A percentile compares a stretch with the other conserved stretches of the same genome.
Conservation (phyloP, 1,140 invertebrate genomes). For the Formica selysi region DNA sequence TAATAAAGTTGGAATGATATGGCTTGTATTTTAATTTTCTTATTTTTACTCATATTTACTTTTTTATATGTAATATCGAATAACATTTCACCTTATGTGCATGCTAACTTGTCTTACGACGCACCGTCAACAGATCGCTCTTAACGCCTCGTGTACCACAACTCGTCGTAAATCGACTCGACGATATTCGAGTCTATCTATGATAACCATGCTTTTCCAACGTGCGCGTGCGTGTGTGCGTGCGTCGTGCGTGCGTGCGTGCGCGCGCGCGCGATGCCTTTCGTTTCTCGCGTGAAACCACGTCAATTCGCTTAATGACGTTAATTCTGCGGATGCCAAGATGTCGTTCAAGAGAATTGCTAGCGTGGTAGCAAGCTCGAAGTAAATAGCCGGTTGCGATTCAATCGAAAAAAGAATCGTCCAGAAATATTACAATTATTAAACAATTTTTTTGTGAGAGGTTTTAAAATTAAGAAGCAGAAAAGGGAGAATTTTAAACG, state of each 20-base stretch:
- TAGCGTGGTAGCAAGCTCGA: constrained; percentile 30
- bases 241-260: not conserved
- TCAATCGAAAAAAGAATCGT: not conserved
- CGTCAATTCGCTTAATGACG: constrained; percentile 59
- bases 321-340: constrained; percentile 57
- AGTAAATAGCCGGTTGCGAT: not conserved
- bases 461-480: not conserved
- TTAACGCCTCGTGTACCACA: not conserved
- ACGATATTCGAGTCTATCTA: not conserved
- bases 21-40: too few relatives aligned
- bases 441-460: not conserved
- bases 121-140: not conserved
- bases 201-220: not conserved
- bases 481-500: not conserved
- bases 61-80: too few relatives aligned
- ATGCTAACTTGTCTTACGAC: not conserved
- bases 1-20: too few relatives aligned
- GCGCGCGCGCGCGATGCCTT: not conserved
- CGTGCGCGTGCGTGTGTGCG: not conserved
- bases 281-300: constrained; percentile 54
- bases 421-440: not conserved
- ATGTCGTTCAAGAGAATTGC: constrained; percentile 44
- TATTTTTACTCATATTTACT: too few relatives aligned
- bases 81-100: too few relatives aligned
- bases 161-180: not conserved